These are phyloP conservation scores for Siderastrea siderea DNA, from an alignment of 92 coral and sea anemone species.

Conservation along the genomic window DNA sequence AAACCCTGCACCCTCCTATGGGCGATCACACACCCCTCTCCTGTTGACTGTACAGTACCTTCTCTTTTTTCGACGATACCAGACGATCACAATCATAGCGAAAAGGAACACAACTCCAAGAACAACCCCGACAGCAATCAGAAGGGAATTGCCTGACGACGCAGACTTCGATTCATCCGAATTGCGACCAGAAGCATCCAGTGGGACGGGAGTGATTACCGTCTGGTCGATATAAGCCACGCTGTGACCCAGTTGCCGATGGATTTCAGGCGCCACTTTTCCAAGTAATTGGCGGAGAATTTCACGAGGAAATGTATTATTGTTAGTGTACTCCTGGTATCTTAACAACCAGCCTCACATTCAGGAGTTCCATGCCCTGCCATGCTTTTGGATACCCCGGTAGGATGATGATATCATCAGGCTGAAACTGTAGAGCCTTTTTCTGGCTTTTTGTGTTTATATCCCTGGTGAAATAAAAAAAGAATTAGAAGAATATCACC, in stretches of 20 bases:
- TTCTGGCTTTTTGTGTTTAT: slow-evolving; percentile 1
- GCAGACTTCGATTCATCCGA: slow-evolving; percentile 1
- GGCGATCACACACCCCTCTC: not conserved
- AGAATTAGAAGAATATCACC: too few species aligned
- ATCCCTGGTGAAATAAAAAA: slow-evolving; percentile 5
- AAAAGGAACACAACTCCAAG: slow-evolving; percentile 23
- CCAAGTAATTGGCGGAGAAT: not conserved
- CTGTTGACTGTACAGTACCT: not conserved
- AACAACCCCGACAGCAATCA: slow-evolving; percentile 27
- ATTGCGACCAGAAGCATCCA: slow-evolving; percentile 21
- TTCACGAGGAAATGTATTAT: slow-evolving; percentile 8
- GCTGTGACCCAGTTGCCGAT: slow-evolving; percentile 1
- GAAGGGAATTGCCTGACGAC: not conserved
- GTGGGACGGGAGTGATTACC: slow-evolving; percentile 9
- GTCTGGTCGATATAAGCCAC: slow-evolving; percentile 11
- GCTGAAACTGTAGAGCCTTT: slow-evolving; percentile 12
- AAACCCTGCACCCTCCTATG: too few species aligned
- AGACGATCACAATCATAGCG: not conserved
- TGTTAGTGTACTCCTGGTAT: slow-evolving; percentile 5
- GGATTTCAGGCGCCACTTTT: slow-evolving; percentile 38
- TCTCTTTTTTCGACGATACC: slow-evolving; percentile 24
- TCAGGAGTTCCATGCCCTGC: slow-evolving; percentile 17
- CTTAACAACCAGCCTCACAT: slow-evolving; percentile 26
- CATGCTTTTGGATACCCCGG: slow-evolving; percentile 38
- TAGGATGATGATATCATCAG: slow-evolving; percentile 38